Base-by-base conservation (phyloP, 2,797 vertebrate species). In the Notolabrus celidotus region DNA sequence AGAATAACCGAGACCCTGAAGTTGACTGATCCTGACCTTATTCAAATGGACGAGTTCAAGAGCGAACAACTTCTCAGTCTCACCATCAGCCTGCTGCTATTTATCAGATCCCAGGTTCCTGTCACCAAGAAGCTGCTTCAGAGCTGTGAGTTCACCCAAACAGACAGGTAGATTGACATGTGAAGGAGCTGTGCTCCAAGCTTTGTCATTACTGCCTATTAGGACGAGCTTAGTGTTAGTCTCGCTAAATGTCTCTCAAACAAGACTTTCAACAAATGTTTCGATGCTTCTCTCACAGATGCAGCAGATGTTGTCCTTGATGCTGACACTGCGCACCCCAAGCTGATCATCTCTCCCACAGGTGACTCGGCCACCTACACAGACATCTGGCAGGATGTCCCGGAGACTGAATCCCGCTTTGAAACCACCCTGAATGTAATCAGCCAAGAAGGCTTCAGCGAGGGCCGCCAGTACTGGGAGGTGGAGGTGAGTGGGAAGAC, bases 391-490 rank as follows among this genome's bases (percentile, higher is more conserved):
- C 88, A 92, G 76, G 90, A 92, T 0, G 80, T 92, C 20, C 78
- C 84, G 0, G 90, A 94, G 46, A 87, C 69, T 25, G 31, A 65
- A 15, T 63, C 49, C 17, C 89, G 91, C 58, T 93, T 92, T 27
- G 90, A 92, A 73, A 89, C 77, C 74, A 92, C 89, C 22, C 67
- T 93, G 3, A 92, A 92, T 0, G 89, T 85, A 0, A 46, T 93
- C 61, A 92, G 92, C 64, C 57, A 12, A 45, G 22, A 79, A 1
- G 81, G 88, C 71, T 91, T 92, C 71, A 73, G 41, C 0, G 83
- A 91, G 16, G 90, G 88, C 16, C 89, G 86, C 49, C 88, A 88
- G 33, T 93, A 93, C 84, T 92, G 91, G 92, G 92, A 92, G 53
- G 89, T 91, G 47, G 83, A 91, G 29, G 92, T 93, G 65, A 72